Evolutionary conservation across 2,888 invertebrate genomes (phyloP), one percentile per base, ranked within the genome.

Genomic region (Tridacna gigas): DNA sequence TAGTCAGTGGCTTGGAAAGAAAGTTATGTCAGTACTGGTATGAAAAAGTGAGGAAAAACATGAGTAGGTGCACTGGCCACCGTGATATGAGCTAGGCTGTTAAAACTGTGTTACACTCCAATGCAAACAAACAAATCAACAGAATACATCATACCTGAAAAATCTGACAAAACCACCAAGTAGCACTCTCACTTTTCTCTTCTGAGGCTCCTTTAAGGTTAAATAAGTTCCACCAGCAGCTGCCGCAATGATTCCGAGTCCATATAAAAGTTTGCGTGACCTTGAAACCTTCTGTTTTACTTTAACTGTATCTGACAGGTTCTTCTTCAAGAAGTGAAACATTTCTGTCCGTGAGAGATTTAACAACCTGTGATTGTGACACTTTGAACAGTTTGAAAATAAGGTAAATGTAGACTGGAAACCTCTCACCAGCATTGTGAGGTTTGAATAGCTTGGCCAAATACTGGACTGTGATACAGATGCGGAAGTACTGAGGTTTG

Each of bases 141-240:
- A 37, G 37, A 37, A 26, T 26, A 66, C 1, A 26, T 13, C 25
- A 81, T 84, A 93, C 93, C 93, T 91, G 20, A 91, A 65, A 88
- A 93, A 93, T 77, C 94, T 88, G 11, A 84, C 84, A 60, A 92
- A 84, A 51, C 93, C 94, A n/a, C 93, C 93, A 26, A 89, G 20
- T 18, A 91, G 85, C 0, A 94, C 93, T 78, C 90, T 79, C 15
- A 93, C 77, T 86, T 92, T 93, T 37, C 94, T 82, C 75, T 84
- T 88, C 0, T 89, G 87, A 47, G 85, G 90, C 78, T 90, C 87
- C 77, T 89, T 86, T 67, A 90, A 76, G 71, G 82, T 77, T 18
- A 82, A 13, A 78, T 91, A 91, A 3, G 89, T 90, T 2, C 86
- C 84, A 51, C 89, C 89, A 63, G 84, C 82, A 28, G 76, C 86